Evolutionary conservation across 2,797 vertebrate genomes (phyloP).

Genomic region (Phyllotis vaccarum): DNA sequence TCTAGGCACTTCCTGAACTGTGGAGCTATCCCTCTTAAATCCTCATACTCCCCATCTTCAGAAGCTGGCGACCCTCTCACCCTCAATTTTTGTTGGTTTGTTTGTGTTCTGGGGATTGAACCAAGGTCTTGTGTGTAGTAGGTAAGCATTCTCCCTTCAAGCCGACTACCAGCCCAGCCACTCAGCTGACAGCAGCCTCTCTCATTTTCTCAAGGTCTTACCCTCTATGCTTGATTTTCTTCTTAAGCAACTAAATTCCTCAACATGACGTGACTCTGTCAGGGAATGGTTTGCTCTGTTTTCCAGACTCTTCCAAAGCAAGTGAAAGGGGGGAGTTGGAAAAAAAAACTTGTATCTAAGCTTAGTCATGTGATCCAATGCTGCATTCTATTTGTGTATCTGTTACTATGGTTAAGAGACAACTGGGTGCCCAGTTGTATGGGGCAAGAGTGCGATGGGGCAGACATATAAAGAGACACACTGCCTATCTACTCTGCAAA

Average conservation of each 20-base stretch:
- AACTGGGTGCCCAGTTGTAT: background rate
- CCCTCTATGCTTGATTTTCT: slow-evolving; percentile 13
- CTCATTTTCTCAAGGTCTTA: background rate
- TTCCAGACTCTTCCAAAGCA: background rate
- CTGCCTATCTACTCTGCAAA: background rate
- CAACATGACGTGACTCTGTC: background rate
- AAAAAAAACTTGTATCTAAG: background rate
- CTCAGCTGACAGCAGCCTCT: background rate
- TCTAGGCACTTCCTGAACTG: background rate
- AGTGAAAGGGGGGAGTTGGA: background rate
- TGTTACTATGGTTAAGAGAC: background rate
- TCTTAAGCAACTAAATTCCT: background rate
- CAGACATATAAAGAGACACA: background rate
- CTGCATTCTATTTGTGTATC: background rate
- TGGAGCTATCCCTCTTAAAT: background rate
- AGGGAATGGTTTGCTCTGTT: background rate
- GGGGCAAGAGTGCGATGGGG: rapidly evolving
- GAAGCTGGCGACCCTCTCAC: background rate
- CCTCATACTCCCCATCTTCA: background rate
- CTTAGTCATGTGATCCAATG: background rate
- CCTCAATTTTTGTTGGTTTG: background rate
- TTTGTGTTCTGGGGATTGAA: background rate
- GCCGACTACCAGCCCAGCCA: background rate
- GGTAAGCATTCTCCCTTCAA: background rate
- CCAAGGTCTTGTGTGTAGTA: background rate